Conservation (phyloP, 2,113 vertebrate species). For the Peromyscus leucopus region DNA sequence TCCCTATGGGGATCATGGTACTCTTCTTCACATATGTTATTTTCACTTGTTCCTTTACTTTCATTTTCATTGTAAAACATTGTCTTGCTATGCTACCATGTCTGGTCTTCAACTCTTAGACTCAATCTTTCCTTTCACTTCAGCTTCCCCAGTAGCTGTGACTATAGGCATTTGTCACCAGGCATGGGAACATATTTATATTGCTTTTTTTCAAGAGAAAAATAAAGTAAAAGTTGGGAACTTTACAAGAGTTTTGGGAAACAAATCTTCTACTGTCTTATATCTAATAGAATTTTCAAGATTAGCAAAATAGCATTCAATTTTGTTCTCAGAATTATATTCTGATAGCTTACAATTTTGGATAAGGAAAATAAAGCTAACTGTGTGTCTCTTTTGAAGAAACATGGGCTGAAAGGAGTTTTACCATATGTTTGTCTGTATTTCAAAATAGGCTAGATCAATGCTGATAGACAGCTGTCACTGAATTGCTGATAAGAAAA, state of each 20-base stretch:
- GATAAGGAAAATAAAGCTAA: constrained; percentile 34
- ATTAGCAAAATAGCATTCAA: constrained; percentile 27
- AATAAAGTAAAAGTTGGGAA: neutral
- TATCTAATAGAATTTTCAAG: neutral
- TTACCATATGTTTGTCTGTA: constrained; percentile 20
- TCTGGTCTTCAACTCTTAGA: neutral
- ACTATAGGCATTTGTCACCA: neutral
- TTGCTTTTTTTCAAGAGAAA: neutral
- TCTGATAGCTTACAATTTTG: constrained; percentile 46
- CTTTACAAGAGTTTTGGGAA: neutral
- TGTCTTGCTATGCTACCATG: neutral
- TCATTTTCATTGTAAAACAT: neutral
- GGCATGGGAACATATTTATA: neutral
- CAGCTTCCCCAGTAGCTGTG: neutral
- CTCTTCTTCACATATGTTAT: neutral
- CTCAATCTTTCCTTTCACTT: neutral
- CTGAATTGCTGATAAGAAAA: constrained; percentile 52
- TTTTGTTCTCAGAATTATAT: constrained; percentile 63
- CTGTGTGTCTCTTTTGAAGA: neutral
- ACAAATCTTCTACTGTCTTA: neutral
- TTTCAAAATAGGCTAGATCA: constrained; percentile 41
- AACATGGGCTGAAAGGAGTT: neutral
- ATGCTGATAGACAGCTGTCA: neutral
- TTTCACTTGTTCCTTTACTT: neutral
- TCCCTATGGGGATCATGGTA: neutral